These are phyloP conservation scores for Chelonia mydas DNA, from an alignment of 2,797 vertebrate species.

Conservation along the genomic window DNA sequence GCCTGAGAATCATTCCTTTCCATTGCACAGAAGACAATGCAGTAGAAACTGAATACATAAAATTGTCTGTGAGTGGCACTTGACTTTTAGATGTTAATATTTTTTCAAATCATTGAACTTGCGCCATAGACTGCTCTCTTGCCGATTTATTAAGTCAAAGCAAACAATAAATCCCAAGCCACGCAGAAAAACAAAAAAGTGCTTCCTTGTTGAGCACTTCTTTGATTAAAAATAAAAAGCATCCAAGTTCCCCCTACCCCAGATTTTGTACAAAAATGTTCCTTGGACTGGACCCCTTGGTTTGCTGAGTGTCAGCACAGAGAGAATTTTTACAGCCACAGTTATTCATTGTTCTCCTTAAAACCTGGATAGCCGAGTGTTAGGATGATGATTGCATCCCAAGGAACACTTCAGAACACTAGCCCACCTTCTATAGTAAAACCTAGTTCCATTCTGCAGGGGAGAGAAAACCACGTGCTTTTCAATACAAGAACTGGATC, in stretches of 20 bases:
- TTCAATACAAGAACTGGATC: no score
- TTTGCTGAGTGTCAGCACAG: background rate
- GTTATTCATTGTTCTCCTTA: background rate
- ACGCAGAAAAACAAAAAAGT: background rate
- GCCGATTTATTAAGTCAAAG: background rate
- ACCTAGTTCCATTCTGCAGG: background rate
- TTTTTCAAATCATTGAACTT: background rate
- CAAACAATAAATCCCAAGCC: background rate
- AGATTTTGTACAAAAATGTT: background rate
- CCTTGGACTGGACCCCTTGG: background rate
- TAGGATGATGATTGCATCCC: accelerated
- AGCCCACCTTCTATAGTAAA: background rate
- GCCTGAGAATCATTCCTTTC: background rate
- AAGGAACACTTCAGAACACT: background rate
- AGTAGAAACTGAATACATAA: background rate
- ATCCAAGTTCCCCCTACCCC: background rate
- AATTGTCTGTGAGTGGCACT: accelerated
- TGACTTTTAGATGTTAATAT: background rate
- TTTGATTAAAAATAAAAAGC: background rate
- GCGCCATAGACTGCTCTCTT: background rate
- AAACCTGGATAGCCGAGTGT: background rate
- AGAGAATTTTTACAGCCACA: background rate
- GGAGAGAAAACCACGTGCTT: background rate
- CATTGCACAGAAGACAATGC: background rate
- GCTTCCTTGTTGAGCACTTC: background rate